A percentile compares a stretch with the other conserved stretches of the same genome.
Evolutionary conservation across 2,113 vertebrate genomes (phyloP).

Genomic region (Thinocorus orbignyianus): DNA sequence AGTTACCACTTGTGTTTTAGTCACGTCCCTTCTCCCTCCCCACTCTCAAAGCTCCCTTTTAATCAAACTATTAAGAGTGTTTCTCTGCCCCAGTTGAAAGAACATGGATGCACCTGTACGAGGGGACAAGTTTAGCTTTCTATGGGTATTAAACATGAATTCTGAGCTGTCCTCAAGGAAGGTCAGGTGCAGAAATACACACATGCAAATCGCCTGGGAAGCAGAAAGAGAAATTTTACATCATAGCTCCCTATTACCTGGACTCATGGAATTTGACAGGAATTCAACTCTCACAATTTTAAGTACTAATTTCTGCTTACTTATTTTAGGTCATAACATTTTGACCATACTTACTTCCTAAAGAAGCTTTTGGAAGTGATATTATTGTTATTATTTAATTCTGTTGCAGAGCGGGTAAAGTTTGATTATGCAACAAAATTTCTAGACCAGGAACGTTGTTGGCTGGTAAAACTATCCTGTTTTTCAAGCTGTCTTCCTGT

Average conservation of each 20-base stretch:
- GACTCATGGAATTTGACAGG: not conserved
- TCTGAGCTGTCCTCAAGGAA: not conserved
- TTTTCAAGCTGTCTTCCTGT: not conserved
- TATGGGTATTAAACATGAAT: not conserved
- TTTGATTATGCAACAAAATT: not conserved
- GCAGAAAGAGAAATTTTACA: not conserved
- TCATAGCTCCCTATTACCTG: not conserved
- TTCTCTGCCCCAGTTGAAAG: not conserved
- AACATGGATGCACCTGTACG: not conserved
- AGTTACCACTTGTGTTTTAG: not conserved
- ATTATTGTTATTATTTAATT: not conserved
- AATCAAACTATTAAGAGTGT: not conserved
- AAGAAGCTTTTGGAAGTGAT: not conserved
- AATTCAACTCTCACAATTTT: not conserved
- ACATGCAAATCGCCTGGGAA: not conserved
- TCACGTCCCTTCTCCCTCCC: not conserved
- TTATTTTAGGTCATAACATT: not conserved
- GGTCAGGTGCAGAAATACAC: not conserved
- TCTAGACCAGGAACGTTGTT: not conserved
- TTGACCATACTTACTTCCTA: not conserved
- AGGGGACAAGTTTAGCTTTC: not conserved
- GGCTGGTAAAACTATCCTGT: not conserved
- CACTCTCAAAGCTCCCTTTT: not conserved
- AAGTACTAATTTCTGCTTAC: not conserved
- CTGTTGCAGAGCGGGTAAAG: not conserved